Base-by-base conservation (phyloP, 2,113 vertebrate genomes). In the Nothobranchius furzeri region DNA sequence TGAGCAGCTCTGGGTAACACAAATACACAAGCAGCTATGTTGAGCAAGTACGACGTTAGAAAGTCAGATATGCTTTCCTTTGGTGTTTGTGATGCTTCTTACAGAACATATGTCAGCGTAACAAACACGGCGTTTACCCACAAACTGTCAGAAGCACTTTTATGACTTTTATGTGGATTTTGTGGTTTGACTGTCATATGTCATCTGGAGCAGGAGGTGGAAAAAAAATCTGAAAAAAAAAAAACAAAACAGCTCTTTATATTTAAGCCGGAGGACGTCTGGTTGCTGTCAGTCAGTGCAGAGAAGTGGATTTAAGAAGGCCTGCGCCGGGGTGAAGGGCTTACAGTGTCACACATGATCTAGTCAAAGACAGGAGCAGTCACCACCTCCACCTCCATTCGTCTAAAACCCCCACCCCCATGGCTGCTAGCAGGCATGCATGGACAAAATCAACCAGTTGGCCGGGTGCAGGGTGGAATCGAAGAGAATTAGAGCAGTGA, bases 281-380 rank as follows among this genome's bases (percentile, higher is more conserved):
- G 85, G 60, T 42, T n/a, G 47, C 64, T 78, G 87, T 91, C 85
- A 79, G 70, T 88, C 84, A 81, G 68, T 72, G 65, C 59, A 68
- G 57, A 36, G 81, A 48, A 61, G 77, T 78, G 75, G 68, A 80
- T 89, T 90, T 80, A 85, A 89, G 87, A 67, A 64, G 79, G 74
- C 64, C 82, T 40, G 63, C 30, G 46, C 37, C 47, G 13, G 76
- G 84, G 85, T 77, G 75, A 86, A 88, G 54, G 83, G 82, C 74
- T 91, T 82, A 83, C 74, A 35, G 77, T 86, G 87, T 89, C 87
- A 91, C 88, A 91, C 80, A 74, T 63, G 87, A 91, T 90, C 88
- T 79, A 60, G 81, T 82, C 77, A 75, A n/a, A 57, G 91, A 92
- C 90, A 89, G 90, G 76, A 90, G 30, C 78, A 85, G 72, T 91